Evolutionary conservation across 2,888 invertebrate species (phyloP).

Genomic region (Brenthis hecate): DNA sequence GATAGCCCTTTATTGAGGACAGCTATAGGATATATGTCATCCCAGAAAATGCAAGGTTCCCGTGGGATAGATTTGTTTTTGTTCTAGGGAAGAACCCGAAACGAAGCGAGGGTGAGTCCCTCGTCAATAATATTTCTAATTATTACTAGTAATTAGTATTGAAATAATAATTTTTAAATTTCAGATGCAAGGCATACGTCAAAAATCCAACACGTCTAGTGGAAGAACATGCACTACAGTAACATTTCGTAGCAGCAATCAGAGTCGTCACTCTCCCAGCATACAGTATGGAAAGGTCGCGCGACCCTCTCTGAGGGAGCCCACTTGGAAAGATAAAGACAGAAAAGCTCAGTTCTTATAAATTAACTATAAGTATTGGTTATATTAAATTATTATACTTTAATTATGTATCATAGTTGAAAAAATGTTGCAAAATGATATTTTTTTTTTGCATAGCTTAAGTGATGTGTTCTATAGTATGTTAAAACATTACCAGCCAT

Average conservation of each 20-base stretch:
- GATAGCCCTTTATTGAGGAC: too few relatives aligned
- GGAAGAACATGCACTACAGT: slow-evolving; percentile 68
- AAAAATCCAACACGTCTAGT: slow-evolving; percentile 78
- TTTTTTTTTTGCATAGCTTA: not conserved
- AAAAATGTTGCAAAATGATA: not conserved
- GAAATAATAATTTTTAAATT: not conserved
- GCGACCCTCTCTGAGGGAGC: slow-evolving; percentile 51
- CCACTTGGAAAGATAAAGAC: slow-evolving; percentile 61
- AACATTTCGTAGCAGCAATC: slow-evolving; percentile 67
- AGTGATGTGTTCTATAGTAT: not conserved
- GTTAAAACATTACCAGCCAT: too few relatives aligned
- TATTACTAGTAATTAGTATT: not conserved
- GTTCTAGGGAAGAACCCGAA: too few relatives aligned
- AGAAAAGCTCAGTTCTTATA: slow-evolving; percentile 60
- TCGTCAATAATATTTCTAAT: too few relatives aligned
- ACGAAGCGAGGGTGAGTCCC: too few relatives aligned
- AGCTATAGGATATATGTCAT: too few relatives aligned
- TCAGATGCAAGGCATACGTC: slow-evolving; percentile 77
- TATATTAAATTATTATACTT: not conserved
- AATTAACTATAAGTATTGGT: slow-evolving; percentile 27
- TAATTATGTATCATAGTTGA: too few relatives aligned
- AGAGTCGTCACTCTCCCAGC: slow-evolving; percentile 50
- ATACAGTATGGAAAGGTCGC: slow-evolving; percentile 54
- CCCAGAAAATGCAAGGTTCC: too few relatives aligned
- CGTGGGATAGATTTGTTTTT: too few relatives aligned